Percentiles rank a stretch among this genome's conserved stretches.
These are phyloP conservation scores for Rafetus swinhoei DNA, from an alignment of 2,113 vertebrate species.

Conservation along the genomic window DNA sequence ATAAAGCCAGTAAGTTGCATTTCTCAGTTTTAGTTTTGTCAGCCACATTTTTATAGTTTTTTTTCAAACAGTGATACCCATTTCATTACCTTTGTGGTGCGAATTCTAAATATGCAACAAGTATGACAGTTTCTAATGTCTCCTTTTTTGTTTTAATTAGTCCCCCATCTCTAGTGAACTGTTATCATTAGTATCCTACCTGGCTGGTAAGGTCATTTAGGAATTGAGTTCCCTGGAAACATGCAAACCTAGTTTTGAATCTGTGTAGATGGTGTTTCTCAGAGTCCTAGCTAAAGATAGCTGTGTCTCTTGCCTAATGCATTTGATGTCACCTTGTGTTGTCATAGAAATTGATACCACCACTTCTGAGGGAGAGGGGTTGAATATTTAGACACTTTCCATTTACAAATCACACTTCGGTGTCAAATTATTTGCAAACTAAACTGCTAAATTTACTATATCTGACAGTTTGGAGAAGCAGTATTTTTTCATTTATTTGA, in stretches of 20 bases:
- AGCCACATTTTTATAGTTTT: not conserved
- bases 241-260: not conserved
- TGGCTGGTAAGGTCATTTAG: not conserved
- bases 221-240: not conserved
- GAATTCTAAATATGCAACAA: not conserved
- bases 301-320: fast-evolving
- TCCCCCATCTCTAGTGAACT: not conserved
- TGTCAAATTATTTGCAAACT: not conserved
- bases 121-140: not conserved
- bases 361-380: not conserved
- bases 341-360: fast-evolving
- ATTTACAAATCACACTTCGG: not conserved
- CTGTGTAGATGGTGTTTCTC: fast-evolving
- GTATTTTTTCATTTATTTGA: fast-evolving
- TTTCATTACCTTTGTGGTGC: not conserved
- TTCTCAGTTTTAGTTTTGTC: not conserved
- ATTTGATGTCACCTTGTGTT: not conserved
- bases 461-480: not conserved
- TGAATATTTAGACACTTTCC: not conserved
- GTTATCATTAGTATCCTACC: not conserved
- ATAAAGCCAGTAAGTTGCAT: not conserved
- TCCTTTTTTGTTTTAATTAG: not conserved
- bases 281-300: not conserved
- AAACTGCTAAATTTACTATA: fast-evolving
- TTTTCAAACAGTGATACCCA: fast-evolving